A percentile compares a stretch with the other conserved stretches of the same genome.
Conservation (phyloP, 2,113 vertebrate species). For the Petroica traversi region DNA sequence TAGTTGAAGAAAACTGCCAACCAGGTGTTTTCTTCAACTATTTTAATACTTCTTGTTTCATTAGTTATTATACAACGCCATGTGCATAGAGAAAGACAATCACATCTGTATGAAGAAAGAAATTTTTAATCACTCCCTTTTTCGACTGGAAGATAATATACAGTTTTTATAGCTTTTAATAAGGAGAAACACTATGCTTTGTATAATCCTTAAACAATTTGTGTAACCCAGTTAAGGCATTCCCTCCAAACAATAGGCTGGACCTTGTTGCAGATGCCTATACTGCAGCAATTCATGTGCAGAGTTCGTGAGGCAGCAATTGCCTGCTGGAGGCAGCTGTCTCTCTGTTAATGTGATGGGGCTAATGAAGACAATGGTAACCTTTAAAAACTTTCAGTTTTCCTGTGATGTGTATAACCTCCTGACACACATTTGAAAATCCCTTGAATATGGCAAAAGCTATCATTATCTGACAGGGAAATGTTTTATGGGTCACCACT, state of each 20-base stretch:
- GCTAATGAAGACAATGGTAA: constrained; percentile 38
- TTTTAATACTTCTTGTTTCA: not conserved
- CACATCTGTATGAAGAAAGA: not conserved
- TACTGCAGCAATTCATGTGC: not conserved
- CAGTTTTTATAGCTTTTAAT: not conserved
- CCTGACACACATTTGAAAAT: not conserved
- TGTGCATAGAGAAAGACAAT: not conserved
- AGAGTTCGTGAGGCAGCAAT: not conserved
- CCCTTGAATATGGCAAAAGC: not conserved
- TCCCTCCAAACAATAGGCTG: not conserved
- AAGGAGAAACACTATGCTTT: not conserved
- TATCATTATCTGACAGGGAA: not conserved
- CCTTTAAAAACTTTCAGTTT: constrained; percentile 12
- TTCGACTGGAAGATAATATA: not conserved
- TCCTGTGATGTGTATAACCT: not conserved
- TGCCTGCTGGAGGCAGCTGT: not conserved
- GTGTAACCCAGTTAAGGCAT: not conserved
- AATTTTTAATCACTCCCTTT: not conserved
- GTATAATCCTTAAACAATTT: not conserved
- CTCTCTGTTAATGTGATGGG: not conserved
- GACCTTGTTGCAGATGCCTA: not conserved
- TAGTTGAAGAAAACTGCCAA: no score
- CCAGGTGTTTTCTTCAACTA: not conserved
- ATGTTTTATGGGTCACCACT: constrained; percentile 34
- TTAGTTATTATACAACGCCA: not conserved